Evolutionary conservation across 2,888 invertebrate genomes (phyloP).

Genomic region (Cheilosia soror): DNA sequence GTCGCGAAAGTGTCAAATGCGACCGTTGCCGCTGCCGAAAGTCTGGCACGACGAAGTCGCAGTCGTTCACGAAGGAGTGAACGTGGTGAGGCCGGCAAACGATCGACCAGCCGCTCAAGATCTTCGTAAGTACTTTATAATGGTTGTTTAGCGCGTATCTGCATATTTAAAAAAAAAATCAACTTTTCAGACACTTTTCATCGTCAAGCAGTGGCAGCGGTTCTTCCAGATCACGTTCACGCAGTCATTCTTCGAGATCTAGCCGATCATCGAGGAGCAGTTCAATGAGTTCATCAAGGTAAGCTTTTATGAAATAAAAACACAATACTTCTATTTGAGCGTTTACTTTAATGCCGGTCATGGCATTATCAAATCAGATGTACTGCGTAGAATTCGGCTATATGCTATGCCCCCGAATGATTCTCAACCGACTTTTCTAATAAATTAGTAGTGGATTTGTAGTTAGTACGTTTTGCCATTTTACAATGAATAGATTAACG

Average conservation of each 20-base stretch:
- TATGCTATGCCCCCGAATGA: too few species aligned
- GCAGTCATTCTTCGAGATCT: conserved; percentile 82
- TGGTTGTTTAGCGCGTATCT: neutral
- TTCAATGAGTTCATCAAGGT: conserved; percentile 82
- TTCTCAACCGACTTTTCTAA: too few species aligned
- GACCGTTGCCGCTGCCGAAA: conserved; percentile 82
- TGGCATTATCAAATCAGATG: too few species aligned
- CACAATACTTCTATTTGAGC: too few species aligned
- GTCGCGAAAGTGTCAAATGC: conserved; percentile 83
- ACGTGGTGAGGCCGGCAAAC: conserved; percentile 78
- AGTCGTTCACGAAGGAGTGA: conserved; percentile 81
- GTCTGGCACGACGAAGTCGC: conserved; percentile 81
- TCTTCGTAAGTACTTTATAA: conserved; percentile 80
- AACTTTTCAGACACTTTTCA: conserved; percentile 79
- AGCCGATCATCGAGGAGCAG: conserved; percentile 82
- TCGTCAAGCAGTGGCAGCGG: conserved; percentile 81
- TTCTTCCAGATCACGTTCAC: conserved; percentile 81
- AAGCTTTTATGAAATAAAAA: conserved; percentile 31
- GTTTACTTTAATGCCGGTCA: too few species aligned
- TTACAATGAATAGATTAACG: too few species aligned
- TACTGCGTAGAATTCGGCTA: too few species aligned
- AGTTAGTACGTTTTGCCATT: too few species aligned
- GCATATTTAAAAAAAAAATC: conserved; percentile 8
- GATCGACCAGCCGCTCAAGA: conserved; percentile 84
- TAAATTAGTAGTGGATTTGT: too few species aligned